Conservation (phyloP, 2,113 vertebrate genomes). For the Ancistrus triradiatus region DNA sequence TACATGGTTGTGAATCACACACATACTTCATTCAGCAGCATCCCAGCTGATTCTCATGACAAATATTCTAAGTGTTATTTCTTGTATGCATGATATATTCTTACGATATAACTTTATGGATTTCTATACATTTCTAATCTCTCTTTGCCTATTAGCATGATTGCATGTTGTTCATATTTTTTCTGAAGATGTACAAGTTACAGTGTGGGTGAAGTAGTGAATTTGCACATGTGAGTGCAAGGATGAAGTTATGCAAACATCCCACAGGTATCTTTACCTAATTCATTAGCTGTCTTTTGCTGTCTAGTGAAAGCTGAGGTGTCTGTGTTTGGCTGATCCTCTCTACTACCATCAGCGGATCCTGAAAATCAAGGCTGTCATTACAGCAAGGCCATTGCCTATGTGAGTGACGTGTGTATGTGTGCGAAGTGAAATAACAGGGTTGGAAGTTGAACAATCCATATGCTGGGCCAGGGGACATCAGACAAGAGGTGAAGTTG, state of each 20-base stretch:
- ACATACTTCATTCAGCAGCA: background rate
- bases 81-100: background rate
- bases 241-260: conserved; percentile 2
- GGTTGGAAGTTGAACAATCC: conserved; percentile 1
- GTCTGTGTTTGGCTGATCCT: conserved; percentile 17
- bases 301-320: conserved; percentile 15
- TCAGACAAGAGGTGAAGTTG: conserved; percentile 3
- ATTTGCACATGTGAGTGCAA: conserved; percentile 22
- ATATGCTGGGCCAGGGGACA: background rate
- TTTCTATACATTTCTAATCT: background rate
- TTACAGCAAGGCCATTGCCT: conserved; percentile 31
- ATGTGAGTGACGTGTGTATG: conserved; percentile 24
- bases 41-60: too few relatives aligned
- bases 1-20: background rate
- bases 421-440: conserved; percentile 28
- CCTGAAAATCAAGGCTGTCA: conserved; percentile 29
- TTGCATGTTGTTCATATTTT: conserved; percentile 13
- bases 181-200: conserved; percentile 11
- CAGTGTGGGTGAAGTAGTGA: conserved; percentile 18
- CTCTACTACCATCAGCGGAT: conserved; percentile 5
- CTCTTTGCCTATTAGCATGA: conserved; percentile 1
- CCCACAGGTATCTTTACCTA: conserved; percentile 19
- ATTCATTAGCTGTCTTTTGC: conserved; percentile 22
- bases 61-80: background rate
- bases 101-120: background rate